These are phyloP conservation scores for Trachemys scripta DNA, from an alignment of 2,113 vertebrate species.

Conservation along the genomic window DNA sequence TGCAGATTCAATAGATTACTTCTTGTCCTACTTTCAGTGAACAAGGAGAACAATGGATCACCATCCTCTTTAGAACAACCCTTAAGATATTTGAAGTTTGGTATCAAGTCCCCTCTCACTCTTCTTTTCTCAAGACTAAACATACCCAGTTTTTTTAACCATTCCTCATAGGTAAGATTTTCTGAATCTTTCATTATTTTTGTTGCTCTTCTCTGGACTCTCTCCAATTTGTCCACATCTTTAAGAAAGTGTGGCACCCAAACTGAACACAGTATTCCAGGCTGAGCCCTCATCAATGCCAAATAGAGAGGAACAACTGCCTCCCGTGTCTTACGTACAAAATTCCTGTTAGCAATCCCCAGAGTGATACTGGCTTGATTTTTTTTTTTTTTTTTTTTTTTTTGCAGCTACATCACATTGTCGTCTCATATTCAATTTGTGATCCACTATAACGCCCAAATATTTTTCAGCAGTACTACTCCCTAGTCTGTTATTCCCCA, in stretches of 20 bases:
- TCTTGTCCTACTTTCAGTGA: too few relatives aligned
- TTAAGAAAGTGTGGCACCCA: background rate
- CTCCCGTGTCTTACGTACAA: background rate
- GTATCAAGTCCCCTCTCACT: background rate
- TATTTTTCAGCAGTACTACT: background rate
- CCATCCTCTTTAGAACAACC: too few relatives aligned
- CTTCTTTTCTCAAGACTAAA: background rate
- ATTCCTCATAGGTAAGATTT: background rate
- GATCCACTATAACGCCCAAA: background rate
- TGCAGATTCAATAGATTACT: too few relatives aligned
- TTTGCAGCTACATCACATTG: background rate
- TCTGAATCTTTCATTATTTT: background rate
- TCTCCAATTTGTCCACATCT: background rate
- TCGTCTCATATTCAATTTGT: background rate
- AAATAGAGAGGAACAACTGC: background rate
- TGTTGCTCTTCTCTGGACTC: background rate
- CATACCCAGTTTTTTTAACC: background rate
- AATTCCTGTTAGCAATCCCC: background rate
- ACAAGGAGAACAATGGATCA: too few relatives aligned
- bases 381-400: background rate
- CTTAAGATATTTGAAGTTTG: too few relatives aligned
- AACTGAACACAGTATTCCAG: background rate
- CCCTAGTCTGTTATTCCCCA: background rate
- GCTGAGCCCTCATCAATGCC: background rate
- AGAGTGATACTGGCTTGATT: background rate